Conservation (phyloP, 2,797 vertebrate species). For the Onychomys torridus region DNA sequence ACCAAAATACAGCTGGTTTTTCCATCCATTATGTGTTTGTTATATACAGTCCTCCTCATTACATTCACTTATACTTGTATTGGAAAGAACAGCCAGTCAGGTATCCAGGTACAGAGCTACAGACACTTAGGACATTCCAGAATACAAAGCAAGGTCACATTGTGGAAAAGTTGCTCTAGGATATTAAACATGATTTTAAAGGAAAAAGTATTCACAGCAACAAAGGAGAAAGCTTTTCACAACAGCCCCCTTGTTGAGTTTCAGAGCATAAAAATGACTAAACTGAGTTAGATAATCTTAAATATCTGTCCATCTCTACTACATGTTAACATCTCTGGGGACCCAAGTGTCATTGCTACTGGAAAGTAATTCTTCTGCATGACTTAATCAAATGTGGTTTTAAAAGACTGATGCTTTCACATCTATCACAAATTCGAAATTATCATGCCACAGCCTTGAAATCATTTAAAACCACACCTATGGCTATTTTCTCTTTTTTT, state of each 20-base stretch:
- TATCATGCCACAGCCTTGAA: background rate
- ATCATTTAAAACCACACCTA: background rate
- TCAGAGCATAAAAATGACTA: slow-evolving; percentile 42
- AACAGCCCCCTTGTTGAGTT: background rate
- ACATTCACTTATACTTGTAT: slow-evolving; percentile 17
- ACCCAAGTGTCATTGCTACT: background rate
- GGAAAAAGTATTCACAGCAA: slow-evolving; percentile 51
- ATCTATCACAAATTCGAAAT: background rate
- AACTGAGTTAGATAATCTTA: background rate
- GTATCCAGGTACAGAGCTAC: slow-evolving; percentile 33
- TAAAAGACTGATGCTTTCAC: background rate
- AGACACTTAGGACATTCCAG: background rate
- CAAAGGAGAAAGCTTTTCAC: background rate
- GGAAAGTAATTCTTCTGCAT: background rate
- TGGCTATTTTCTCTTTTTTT: background rate
- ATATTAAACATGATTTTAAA: slow-evolving; percentile 51
- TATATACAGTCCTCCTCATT: slow-evolving; percentile 28
- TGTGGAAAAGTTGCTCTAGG: background rate
- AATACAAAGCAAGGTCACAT: slow-evolving; percentile 22
- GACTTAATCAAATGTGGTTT: background rate
- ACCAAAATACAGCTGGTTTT: slow-evolving; percentile 80
- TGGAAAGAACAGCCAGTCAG: slow-evolving; percentile 53
- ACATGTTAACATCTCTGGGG: background rate
- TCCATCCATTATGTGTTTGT: slow-evolving; percentile 63
- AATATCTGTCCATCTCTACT: background rate